Base-by-base conservation (phyloP, 1,140 invertebrate species). In the Pseudomyrmex concolor region DNA sequence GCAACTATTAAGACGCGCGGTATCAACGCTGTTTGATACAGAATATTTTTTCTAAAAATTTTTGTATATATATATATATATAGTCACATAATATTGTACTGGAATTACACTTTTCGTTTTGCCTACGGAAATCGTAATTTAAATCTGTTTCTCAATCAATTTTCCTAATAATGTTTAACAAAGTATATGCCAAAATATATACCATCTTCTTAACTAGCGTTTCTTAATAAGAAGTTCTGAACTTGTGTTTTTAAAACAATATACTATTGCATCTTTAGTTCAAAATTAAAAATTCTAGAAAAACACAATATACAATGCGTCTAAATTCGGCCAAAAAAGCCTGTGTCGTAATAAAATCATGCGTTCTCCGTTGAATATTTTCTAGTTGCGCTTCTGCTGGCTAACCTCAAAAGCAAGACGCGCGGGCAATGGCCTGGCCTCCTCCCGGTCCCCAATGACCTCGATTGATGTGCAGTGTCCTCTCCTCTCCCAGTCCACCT, bases 371-470 rank as follows among this genome's bases (percentile, higher is more conserved):
- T 85, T 87, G 87, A 86, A 86, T 88, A 90, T 92, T 92, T 92
- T 93, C 90, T 91, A 92, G 93, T 93, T 93, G 86, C 88, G 89
- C 84, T 89, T 76, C 48, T 84, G 90, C 86, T 90, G 82, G 86
- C 90, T 93, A 93, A 93, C 92, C 92, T 92, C 89, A 93, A 93
- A 93, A 93, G 84, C 86, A 88, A 88, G 87, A 89, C 84, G 85
- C 84, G 86, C 91, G 92, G 91, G 91, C 93, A 93, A 92, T 91
- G 92, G 91, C 93, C 93, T 92, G 91, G 91, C 90, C 91, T 92
- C 91, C 90, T 89, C 89, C 89, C 89, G 88, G 91, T 90, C 88
- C 89, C 87, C 88, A 89, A 85, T 93, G 92, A 93, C 93, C 93
- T 93, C 93, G 93, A 93, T 94, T 91, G 90, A 91, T 90, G 87